phyloP scores from a whole-genome alignment of 2,888 invertebrate species.

The Hirudinaria manillensis region DNA sequence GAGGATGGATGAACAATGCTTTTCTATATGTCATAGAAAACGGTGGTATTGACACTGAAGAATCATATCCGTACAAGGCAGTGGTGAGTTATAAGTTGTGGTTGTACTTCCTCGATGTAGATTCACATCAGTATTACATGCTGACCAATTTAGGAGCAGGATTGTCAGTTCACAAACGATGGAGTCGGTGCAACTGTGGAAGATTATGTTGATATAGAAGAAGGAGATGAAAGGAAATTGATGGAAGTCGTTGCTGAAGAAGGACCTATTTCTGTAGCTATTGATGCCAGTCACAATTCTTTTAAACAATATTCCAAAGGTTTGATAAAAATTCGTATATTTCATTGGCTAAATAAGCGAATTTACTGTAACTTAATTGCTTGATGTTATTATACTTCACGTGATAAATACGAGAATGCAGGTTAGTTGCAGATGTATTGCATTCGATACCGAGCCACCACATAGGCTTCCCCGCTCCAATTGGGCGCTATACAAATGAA shows the following conservation, averaged over 20 bases:
- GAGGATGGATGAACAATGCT: constrained; percentile 42
- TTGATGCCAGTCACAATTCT: constrained; percentile 67
- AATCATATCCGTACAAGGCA: constrained; percentile 47
- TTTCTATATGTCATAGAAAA: constrained; percentile 58
- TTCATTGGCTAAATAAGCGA: background rate
- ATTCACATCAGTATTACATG: background rate
- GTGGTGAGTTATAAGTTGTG: constrained; percentile 37
- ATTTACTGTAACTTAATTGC: background rate
- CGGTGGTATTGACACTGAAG: constrained; percentile 64
- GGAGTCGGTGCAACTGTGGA: constrained; percentile 67
- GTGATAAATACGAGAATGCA: too few species aligned
- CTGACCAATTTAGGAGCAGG: constrained; percentile 48
- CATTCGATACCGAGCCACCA: too few species aligned
- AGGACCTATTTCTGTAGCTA: constrained; percentile 80
- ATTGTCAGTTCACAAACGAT: constrained; percentile 57
- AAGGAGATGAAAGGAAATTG: constrained; percentile 69
- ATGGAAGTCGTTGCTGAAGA: constrained; percentile 72
- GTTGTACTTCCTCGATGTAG: background rate
- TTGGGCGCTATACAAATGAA: too few species aligned
- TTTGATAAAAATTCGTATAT: background rate
- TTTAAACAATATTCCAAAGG: constrained; percentile 39
- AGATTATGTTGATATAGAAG: constrained; percentile 71
- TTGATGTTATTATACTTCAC: too few species aligned
- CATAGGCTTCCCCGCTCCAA: too few species aligned
- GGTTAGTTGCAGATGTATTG: background rate